Conservation (phyloP, 2,888 invertebrate species). For the Pachymerium ferrugineum region DNA sequence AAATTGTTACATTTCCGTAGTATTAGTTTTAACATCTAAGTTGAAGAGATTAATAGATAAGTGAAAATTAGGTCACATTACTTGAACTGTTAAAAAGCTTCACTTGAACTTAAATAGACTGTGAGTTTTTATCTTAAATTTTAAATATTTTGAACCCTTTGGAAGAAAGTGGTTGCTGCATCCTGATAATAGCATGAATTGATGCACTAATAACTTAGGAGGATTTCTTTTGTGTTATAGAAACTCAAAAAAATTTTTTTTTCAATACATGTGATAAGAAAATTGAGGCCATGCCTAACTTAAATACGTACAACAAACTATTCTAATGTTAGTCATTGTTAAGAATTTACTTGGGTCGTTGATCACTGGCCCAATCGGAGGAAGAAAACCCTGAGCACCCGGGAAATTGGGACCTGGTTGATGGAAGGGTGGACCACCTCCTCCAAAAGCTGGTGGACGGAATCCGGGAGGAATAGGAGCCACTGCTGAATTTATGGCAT, state of each 20-base stretch:
- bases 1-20: too few species aligned
- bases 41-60: neutral
- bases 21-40: too few species aligned
- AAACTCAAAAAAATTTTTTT: too few species aligned
- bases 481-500: conserved; percentile 30
- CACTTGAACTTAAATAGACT: neutral
- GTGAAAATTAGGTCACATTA: conserved; percentile 9
- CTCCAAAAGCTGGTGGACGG: neutral
- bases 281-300: neutral
- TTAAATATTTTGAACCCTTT: neutral
- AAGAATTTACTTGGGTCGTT: conserved; percentile 31
- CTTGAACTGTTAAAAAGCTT: neutral
- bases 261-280: too few species aligned
- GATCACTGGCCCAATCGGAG: conserved; percentile 31
- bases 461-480: conserved; percentile 28
- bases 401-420: neutral
- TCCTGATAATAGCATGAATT: neutral
- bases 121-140: neutral
- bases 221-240: too few species aligned
- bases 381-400: conserved; percentile 29
- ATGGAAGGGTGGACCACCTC: neutral
- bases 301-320: neutral
- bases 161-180: neutral
- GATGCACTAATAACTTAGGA: neutral
- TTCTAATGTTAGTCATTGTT: neutral